Evolutionary conservation across 2,113 vertebrate genomes (phyloP), one percentile per base, ranked within the genome.

Genomic region (Zeus faber): DNA sequence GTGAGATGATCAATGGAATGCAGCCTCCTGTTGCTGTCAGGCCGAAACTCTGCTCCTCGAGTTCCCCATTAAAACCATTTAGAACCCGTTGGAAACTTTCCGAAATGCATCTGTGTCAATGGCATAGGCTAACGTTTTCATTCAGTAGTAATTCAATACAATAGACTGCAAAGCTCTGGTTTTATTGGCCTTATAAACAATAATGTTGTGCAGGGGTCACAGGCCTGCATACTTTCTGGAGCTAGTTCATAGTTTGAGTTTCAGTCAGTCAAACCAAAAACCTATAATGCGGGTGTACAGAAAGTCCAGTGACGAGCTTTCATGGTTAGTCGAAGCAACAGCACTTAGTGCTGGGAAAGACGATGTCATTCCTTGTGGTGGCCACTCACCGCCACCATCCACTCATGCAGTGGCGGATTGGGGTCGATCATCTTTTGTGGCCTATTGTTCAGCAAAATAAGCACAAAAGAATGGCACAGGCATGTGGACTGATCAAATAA

Each of bases 201-300:
- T n/a, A n/a, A n/a, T n/a, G n/a, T n/a, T 14, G 14, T 39, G 14
- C 14, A 39, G 35, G 4, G 14, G n/a, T n/a, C n/a, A n/a, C n/a
- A n/a, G n/a, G n/a, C n/a, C n/a, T n/a, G 13, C 10, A 39, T 11
- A 3, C 37, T 14, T 40, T 4, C 37, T 40, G 35, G 6, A 40
- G 16, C 33, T 14, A 37, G 33, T 11, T 10, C n/a, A 37, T 4
- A 37, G 11, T 2, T 37, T 14, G 33, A 4, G 3, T 11, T 16
- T 44, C 17, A 6, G 16, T 44, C 41, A 20, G 41, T 18, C 18
- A 18, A 43, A 25, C 9, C 11, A 23, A 46, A 13, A 20, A 9
- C 16, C 14, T 21, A 14, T n/a, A 22, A 17, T 47, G 52, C 70
- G 79, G 70, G 60, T 62, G 60, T 49, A 67, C 65, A 68, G 73